Conservation (phyloP, 2,888 invertebrate genomes). For the Caenorhabditis sinica region DNA sequence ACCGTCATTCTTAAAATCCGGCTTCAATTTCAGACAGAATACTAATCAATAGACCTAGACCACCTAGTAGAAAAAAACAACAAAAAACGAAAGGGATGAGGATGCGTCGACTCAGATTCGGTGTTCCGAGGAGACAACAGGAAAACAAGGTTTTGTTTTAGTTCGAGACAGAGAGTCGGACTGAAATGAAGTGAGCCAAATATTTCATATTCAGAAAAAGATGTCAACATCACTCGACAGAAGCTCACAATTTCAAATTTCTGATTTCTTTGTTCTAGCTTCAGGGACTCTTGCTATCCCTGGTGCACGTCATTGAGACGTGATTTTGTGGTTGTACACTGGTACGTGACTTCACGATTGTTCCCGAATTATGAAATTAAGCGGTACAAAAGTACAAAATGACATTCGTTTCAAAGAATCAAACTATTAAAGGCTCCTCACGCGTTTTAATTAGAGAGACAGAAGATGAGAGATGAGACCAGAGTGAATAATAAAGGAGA, state of each 20-base stretch:
- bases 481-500: slow-evolving; percentile 38
- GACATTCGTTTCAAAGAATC: slow-evolving; percentile 30
- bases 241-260: slow-evolving; percentile 48
- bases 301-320: slow-evolving; percentile 45
- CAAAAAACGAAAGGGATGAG: slow-evolving; percentile 10
- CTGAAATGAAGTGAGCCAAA: slow-evolving; percentile 46
- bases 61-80: neutral
- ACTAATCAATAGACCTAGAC: slow-evolving; percentile 16
- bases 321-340: slow-evolving; percentile 51
- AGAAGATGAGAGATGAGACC: slow-evolving; percentile 3
- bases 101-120: slow-evolving; percentile 35
- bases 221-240: slow-evolving; percentile 57
- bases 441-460: slow-evolving; percentile 20
- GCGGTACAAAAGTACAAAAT: slow-evolving; percentile 48
- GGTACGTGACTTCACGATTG: neutral
- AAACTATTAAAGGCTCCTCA: slow-evolving; percentile 26
- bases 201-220: slow-evolving; percentile 54
- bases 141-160: slow-evolving; percentile 56
- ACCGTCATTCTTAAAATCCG: neutral
- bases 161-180: neutral
- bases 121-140: slow-evolving; percentile 8
- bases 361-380: slow-evolving; percentile 2
- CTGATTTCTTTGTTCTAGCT: slow-evolving; percentile 52
- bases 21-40: neutral
- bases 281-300: slow-evolving; percentile 4